These are phyloP conservation scores for Passer montanus DNA, from an alignment of 2,113 vertebrate genomes.

Conservation along the genomic window DNA sequence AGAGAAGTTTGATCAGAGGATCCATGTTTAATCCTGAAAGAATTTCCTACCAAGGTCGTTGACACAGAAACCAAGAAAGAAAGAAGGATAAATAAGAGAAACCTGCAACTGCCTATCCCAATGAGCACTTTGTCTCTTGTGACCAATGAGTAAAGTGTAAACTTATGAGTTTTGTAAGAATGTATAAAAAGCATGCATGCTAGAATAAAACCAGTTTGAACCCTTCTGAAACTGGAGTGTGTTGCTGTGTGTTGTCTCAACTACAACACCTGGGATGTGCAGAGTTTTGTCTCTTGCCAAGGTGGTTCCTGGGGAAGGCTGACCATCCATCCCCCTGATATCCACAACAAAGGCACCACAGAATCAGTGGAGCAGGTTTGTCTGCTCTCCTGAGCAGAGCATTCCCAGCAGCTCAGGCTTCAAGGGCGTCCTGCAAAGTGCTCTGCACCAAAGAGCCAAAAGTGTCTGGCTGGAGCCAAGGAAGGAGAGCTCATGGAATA, in stretches of 20 bases:
- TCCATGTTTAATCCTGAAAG: neutral
- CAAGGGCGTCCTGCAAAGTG: neutral
- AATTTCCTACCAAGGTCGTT: neutral
- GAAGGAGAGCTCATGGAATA: neutral
- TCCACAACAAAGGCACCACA: neutral
- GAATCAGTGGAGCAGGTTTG: neutral
- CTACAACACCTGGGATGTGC: neutral
- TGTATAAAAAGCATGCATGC: neutral
- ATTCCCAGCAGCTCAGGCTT: neutral
- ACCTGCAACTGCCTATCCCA: neutral
- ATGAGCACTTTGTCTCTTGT: neutral
- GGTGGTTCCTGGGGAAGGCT: neutral
- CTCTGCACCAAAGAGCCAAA: neutral
- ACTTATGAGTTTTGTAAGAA: neutral
- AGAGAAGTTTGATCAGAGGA: neutral
- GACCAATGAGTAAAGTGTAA: neutral
- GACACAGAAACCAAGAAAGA: neutral
- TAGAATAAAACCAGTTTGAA: neutral
- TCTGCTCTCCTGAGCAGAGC: neutral
- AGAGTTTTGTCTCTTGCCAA: neutral
- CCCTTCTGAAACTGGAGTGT: neutral
- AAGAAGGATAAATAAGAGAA: neutral
- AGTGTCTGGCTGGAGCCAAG: neutral
- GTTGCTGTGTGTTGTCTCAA: neutral
- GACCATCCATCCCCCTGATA: neutral